Conservation (phyloP, 2,888 invertebrate genomes). For the Tricholauxania praeusta region DNA sequence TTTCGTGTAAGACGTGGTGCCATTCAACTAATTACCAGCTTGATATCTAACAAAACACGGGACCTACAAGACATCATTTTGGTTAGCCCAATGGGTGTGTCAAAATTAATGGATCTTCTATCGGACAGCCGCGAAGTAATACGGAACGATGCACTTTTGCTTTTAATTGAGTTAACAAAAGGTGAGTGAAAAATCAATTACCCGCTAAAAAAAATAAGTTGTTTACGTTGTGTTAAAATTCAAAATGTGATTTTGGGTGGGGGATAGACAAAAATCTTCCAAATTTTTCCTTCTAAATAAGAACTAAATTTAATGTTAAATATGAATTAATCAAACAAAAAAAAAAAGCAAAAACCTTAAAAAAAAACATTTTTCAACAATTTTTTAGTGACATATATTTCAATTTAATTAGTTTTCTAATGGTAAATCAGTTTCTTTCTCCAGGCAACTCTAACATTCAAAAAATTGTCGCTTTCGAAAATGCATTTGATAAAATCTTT, state of each 20-base stretch:
- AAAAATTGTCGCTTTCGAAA: constrained; percentile 99
- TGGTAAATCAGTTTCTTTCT: not conserved
- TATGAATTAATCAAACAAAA: too few species aligned
- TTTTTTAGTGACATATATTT: too few species aligned
- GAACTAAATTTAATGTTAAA: too few species aligned
- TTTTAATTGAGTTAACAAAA: constrained; percentile 90
- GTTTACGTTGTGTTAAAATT: too few species aligned
- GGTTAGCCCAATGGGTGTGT: constrained; percentile 96
- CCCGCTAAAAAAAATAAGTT: too few species aligned
- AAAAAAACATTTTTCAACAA: too few species aligned
- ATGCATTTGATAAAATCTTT: constrained; percentile 95
- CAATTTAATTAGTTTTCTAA: not conserved
- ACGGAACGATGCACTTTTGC: constrained; percentile 91
- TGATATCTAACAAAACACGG: constrained; percentile 86
- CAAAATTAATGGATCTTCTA: constrained; percentile 96
- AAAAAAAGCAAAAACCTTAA: too few species aligned
- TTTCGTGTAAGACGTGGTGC: constrained; percentile 93
- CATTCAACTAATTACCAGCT: constrained; percentile 87
- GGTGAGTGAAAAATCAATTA: constrained; percentile 45
- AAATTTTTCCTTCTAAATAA: too few species aligned
- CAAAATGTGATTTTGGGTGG: too few species aligned
- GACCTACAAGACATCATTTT: constrained; percentile 90
- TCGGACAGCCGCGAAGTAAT: constrained; percentile 95
- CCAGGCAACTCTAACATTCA: constrained; percentile 94
- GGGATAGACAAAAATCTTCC: too few species aligned